These are phyloP conservation scores for Lasioglossum morio DNA, from an alignment of 2,888 invertebrate genomes.

Conservation along the genomic window DNA sequence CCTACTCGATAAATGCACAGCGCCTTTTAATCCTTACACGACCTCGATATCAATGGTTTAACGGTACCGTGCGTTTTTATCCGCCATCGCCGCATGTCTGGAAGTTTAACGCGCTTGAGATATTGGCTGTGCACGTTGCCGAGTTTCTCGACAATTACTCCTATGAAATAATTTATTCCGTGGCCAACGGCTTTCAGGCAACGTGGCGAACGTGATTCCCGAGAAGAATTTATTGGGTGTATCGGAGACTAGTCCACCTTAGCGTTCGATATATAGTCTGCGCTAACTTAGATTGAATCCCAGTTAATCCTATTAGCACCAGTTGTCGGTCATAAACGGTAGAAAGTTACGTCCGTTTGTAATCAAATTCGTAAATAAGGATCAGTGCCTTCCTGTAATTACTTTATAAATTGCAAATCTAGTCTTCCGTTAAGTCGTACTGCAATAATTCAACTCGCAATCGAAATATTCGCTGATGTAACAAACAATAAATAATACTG, in stretches of 20 bases:
- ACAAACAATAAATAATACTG: background rate
- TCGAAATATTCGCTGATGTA: background rate
- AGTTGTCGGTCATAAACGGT: background rate
- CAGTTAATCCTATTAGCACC: background rate
- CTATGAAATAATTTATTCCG: conserved; percentile 7
- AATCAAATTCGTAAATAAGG: background rate
- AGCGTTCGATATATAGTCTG: background rate
- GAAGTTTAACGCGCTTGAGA: background rate
- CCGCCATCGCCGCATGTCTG: background rate
- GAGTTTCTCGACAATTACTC: conserved; percentile 4
- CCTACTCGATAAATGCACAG: conserved; percentile 35
- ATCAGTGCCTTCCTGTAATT: background rate
- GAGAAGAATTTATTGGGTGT: background rate
- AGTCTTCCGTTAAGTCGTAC: background rate
- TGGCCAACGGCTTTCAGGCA: background rate
- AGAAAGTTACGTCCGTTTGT: background rate
- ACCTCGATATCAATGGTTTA: conserved; percentile 43
- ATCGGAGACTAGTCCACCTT: background rate
- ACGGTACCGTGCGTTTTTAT: conserved; percentile 40
- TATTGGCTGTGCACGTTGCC: background rate
- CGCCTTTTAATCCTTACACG: conserved; percentile 41
- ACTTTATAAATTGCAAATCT: background rate
- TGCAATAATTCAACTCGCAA: background rate
- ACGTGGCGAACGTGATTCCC: background rate
- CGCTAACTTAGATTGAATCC: background rate